These are phyloP conservation scores for Pammene fasciana DNA, from an alignment of 2,888 invertebrate genomes.

Conservation along the genomic window DNA sequence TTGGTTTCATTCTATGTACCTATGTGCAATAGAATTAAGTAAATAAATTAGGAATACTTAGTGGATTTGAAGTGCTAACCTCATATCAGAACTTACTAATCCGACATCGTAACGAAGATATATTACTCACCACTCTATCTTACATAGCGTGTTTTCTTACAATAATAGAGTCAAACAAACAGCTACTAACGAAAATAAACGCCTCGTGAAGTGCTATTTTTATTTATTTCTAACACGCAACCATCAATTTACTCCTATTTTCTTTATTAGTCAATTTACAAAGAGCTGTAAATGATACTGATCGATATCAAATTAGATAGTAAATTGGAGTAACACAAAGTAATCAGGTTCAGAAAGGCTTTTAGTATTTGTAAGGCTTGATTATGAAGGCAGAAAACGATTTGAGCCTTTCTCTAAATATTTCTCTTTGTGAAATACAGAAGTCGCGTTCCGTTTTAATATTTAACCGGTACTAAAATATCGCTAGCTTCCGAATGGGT, in stretches of 20 bases:
- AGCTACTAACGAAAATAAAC: slow-evolving; percentile 75
- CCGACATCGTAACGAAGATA: too few relatives aligned
- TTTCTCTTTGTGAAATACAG: too few relatives aligned
- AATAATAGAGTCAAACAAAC: slow-evolving; percentile 69
- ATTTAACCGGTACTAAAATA: too few relatives aligned
- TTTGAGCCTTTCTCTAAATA: too few relatives aligned
- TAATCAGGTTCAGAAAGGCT: neutral
- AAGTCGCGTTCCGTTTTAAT: too few relatives aligned
- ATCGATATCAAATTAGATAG: slow-evolving; percentile 34
- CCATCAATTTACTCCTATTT: slow-evolving; percentile 49
- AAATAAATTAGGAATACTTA: too few relatives aligned
- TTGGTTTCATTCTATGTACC: too few relatives aligned
- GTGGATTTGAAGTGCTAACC: too few relatives aligned
- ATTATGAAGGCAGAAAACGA: too few relatives aligned
- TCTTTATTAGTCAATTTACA: slow-evolving; percentile 37
- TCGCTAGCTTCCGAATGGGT: too few relatives aligned
- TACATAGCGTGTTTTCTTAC: slow-evolving; percentile 67
- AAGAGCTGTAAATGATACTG: slow-evolving; percentile 30
- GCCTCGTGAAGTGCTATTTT: slow-evolving; percentile 70
- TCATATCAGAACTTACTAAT: too few relatives aligned
- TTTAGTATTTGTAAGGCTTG: neutral
- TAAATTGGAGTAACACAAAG: slow-evolving; percentile 15
- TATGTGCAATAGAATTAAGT: too few relatives aligned
- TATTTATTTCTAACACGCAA: slow-evolving; percentile 74
- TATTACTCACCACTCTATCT: neutral